Evolutionary conservation across 2,113 vertebrate species (phyloP).

Genomic region (Catagonus wagneri): DNA sequence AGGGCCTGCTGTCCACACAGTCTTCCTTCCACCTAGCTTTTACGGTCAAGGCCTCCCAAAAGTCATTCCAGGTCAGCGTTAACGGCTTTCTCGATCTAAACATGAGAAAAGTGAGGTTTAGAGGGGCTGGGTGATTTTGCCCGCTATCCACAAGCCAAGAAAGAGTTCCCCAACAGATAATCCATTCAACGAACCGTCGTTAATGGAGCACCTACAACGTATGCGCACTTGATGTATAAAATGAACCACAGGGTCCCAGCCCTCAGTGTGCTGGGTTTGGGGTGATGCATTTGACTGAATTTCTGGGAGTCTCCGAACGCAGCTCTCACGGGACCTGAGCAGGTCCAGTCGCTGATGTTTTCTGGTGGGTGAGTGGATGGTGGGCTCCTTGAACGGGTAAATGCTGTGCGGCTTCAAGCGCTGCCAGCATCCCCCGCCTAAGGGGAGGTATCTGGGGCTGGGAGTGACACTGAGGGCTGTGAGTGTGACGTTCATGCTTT

Average conservation of each 20-base stretch:
- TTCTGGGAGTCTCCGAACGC: background rate
- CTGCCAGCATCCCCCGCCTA: background rate
- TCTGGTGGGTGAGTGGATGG: background rate
- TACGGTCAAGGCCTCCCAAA: background rate
- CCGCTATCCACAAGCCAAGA: background rate
- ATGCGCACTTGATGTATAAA: background rate
- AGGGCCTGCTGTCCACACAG: background rate
- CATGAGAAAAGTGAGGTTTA: background rate
- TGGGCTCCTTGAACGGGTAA: accelerated
- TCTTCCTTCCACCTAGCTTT: too few species aligned
- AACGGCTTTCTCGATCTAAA: background rate
- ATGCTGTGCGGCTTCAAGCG: background rate
- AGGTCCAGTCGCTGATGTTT: background rate
- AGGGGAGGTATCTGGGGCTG: background rate
- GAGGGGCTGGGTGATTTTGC: background rate
- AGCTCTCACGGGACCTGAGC: background rate
- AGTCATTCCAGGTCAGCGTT: background rate
- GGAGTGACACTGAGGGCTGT: background rate
- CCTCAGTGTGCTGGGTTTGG: accelerated
- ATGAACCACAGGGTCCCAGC: background rate
- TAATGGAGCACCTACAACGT: accelerated
- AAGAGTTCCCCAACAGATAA: background rate
- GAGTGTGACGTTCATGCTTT: accelerated
- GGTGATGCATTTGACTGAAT: background rate
- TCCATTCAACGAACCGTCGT: background rate